Evolutionary conservation across 2,888 invertebrate genomes (phyloP).

Genomic region (Zhuqinia jingwanae): DNA sequence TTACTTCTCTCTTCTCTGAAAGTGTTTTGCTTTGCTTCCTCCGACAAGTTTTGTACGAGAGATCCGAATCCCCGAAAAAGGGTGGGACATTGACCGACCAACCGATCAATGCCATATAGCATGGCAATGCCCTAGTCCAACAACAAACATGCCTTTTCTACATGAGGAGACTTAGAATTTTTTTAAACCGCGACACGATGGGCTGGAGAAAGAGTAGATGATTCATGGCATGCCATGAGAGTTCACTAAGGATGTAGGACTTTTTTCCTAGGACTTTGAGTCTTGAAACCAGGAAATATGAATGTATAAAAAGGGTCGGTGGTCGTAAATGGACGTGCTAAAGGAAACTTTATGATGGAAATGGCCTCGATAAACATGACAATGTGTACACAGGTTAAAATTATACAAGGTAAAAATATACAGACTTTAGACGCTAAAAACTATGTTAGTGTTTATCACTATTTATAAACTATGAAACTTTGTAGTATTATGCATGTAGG

Average conservation of each 20-base stretch:
- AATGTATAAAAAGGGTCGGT: conserved; percentile 23
- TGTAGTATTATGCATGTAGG: not conserved
- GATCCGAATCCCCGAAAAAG: conserved; percentile 75
- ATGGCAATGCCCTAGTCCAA: conserved; percentile 76
- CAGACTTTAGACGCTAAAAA: not conserved
- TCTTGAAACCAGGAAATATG: not conserved
- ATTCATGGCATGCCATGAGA: conserved; percentile 58
- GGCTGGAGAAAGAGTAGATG: conserved; percentile 33
- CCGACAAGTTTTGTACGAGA: conserved; percentile 71
- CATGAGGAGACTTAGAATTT: conserved; percentile 65
- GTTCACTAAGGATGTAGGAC: conserved; percentile 36
- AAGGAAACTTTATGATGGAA: conserved; percentile 21
- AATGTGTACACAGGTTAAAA: not conserved
- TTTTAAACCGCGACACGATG: conserved; percentile 10
- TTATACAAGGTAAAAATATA: conserved; percentile 1
- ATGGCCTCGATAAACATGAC: conserved; percentile 36
- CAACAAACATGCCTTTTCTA: conserved; percentile 63
- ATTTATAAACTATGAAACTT: too few relatives aligned
- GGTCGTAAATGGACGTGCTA: conserved; percentile 25
- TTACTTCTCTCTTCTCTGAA: conserved; percentile 33
- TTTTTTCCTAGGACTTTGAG: conserved; percentile 8
- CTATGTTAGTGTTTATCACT: not conserved
- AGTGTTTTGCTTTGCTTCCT: conserved; percentile 63
- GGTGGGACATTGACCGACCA: conserved; percentile 79
- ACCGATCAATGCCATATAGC: conserved; percentile 79